Evolutionary conservation across 1,140 invertebrate species (phyloP).

Genomic region (Zaprionus vittiger): DNA sequence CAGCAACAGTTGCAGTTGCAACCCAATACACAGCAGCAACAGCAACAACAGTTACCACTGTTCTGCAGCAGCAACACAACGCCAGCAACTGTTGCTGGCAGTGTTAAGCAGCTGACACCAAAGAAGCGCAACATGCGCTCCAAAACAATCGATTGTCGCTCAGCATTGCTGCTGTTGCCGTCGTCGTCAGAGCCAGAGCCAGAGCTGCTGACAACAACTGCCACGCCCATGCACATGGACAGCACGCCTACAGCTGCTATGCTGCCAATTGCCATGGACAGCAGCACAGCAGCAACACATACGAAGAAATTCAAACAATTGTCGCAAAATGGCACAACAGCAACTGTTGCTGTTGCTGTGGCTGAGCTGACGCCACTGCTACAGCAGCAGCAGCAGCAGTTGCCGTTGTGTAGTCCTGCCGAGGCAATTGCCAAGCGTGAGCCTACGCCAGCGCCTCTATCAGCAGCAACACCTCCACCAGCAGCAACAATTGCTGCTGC

Average conservation of each 20-base stretch:
- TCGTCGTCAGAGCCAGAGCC: not conserved
- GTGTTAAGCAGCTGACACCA: slow-evolving; percentile 51
- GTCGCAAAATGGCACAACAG: slow-evolving; percentile 5
- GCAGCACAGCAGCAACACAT: not conserved
- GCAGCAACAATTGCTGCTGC: not conserved
- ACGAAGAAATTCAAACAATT: slow-evolving; percentile 5
- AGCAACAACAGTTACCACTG: slow-evolving; percentile 6
- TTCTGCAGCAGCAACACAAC: not conserved
- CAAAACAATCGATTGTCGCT: slow-evolving; percentile 71
- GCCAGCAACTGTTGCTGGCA: slow-evolving; percentile 1
- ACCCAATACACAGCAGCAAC: not conserved
- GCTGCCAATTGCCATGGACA: slow-evolving; percentile 1
- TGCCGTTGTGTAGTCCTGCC: not conserved
- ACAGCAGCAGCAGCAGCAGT: not conserved
- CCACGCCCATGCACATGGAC: not conserved
- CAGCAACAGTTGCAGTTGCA: slow-evolving; percentile 8
- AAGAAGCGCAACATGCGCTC: slow-evolving; percentile 75
- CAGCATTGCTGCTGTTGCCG: slow-evolving; percentile 35
- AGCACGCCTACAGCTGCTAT: not conserved
- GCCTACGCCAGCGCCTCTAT: not conserved
- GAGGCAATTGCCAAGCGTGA: not conserved
- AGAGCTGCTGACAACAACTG: not conserved
- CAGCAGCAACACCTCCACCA: not conserved
- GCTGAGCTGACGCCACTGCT: not conserved
- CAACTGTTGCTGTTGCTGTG: slow-evolving; percentile 1